Evolutionary conservation across 2,888 invertebrate genomes (phyloP), one percentile per base, ranked within the genome.

Genomic region (Halocaridina rubra): DNA sequence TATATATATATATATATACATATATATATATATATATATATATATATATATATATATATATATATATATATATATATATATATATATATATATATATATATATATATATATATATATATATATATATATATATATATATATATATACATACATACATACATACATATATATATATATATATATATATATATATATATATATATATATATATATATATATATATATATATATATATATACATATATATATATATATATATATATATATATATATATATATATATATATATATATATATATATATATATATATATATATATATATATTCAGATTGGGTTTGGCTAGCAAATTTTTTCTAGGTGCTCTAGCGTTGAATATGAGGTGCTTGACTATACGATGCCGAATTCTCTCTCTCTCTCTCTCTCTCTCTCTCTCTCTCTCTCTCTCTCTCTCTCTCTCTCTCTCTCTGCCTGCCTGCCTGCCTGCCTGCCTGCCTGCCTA

Each of bases 261-360:
- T n/a, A n/a, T n/a, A n/a, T n/a, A n/a, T n/a, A n/a, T n/a, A n/a
- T n/a, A n/a, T n/a, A n/a, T n/a, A n/a, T n/a, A n/a, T n/a, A n/a
- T n/a, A n/a, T n/a, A n/a, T n/a, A n/a, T n/a, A 74, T 74, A 74
- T 74, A 74, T 74, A 74, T 74, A 74, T 74, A 76, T 76, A 53
- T 39, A 39, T 57, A 77, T 61, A 61, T 77, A 61, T 77, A 77
- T 61, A 61, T 77, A 1, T 77, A 61, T 77, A 61, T 77, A 61
- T 77, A 61, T 61, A 61, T 77, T 16, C 61, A 61, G 57, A 61
- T 61, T n/a, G n/a, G n/a, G n/a, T n/a, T n/a, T n/a, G n/a, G n/a
- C n/a, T n/a, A n/a, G n/a, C n/a, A n/a, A n/a, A n/a, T n/a, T n/a
- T n/a, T n/a, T n/a, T n/a, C n/a, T n/a, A n/a, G n/a, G n/a, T n/a